Conservation (phyloP, 2,888 invertebrate genomes). For the Prenolepis imparis region DNA sequence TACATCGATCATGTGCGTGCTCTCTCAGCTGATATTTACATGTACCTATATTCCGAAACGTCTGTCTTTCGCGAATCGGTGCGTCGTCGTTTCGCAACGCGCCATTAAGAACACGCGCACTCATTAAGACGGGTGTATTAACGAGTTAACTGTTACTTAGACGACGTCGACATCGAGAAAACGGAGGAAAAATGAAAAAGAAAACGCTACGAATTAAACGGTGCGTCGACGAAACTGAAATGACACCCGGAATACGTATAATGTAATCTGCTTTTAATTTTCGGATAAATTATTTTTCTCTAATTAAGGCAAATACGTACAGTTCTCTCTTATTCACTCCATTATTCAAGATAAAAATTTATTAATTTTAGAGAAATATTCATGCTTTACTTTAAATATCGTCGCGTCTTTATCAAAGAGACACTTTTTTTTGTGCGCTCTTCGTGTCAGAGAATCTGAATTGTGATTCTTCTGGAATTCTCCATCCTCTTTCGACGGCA, state of each 20-base stretch:
- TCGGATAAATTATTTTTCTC: background rate
- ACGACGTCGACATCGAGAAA: background rate
- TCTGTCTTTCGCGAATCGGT: slow-evolving; percentile 34
- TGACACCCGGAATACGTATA: background rate
- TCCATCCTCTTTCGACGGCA: background rate
- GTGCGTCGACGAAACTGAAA: background rate
- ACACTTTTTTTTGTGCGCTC: background rate
- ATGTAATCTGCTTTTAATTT: slow-evolving; percentile 14
- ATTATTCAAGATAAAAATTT: background rate
- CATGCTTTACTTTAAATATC: background rate
- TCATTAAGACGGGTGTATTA: slow-evolving; percentile 34
- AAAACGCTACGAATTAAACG: background rate
- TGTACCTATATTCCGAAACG: slow-evolving; percentile 64
- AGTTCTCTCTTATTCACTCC: background rate
- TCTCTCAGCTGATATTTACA: slow-evolving; percentile 55
- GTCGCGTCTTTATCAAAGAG: background rate
- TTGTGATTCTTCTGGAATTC: background rate
- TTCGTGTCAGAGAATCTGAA: background rate
- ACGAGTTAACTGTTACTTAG: slow-evolving; percentile 14
- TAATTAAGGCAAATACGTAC: background rate
- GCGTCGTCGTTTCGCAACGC: slow-evolving; percentile 56
- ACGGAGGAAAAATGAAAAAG: background rate
- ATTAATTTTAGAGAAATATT: background rate
- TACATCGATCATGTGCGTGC: slow-evolving; percentile 6
- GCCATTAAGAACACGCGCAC: slow-evolving; percentile 46